Evolutionary conservation across 2,113 vertebrate genomes (phyloP).

Genomic region (Antechinus stuartii): DNA sequence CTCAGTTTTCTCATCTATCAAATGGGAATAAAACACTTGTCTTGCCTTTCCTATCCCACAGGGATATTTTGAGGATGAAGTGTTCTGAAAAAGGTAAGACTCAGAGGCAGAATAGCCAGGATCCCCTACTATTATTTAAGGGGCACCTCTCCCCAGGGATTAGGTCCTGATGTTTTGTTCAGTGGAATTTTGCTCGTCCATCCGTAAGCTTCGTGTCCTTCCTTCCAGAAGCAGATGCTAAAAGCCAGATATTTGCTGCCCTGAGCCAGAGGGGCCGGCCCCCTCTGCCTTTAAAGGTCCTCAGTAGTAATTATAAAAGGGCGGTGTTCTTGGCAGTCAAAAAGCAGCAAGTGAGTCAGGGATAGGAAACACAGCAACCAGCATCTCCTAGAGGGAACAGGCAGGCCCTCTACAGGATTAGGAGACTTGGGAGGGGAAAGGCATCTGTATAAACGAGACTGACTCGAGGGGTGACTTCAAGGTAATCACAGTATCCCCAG

Average conservation of each 20-base stretch:
- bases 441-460: neutral
- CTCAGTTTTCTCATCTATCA: too few species aligned
- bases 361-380: neutral
- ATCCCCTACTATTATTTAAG: neutral
- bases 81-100: too few species aligned
- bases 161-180: neutral
- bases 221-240: neutral
- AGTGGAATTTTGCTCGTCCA: neutral
- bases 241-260: slow-evolving; percentile 13
- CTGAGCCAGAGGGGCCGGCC: neutral
- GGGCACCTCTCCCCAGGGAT: neutral
- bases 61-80: too few species aligned
- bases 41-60: too few species aligned
- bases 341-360: slow-evolving; percentile 21
- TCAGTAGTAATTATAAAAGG: neutral
- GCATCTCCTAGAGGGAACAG: slow-evolving; percentile 11
- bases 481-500: slow-evolving; percentile 16
- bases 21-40: too few species aligned
- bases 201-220: neutral
- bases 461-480: too few species aligned
- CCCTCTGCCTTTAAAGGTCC: slow-evolving; percentile 8
- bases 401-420: neutral
- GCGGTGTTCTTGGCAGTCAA: neutral
- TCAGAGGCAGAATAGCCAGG: neutral
- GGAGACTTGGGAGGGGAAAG: neutral